Evolutionary conservation across 2,113 vertebrate genomes (phyloP).

Genomic region (Colaptes auratus): DNA sequence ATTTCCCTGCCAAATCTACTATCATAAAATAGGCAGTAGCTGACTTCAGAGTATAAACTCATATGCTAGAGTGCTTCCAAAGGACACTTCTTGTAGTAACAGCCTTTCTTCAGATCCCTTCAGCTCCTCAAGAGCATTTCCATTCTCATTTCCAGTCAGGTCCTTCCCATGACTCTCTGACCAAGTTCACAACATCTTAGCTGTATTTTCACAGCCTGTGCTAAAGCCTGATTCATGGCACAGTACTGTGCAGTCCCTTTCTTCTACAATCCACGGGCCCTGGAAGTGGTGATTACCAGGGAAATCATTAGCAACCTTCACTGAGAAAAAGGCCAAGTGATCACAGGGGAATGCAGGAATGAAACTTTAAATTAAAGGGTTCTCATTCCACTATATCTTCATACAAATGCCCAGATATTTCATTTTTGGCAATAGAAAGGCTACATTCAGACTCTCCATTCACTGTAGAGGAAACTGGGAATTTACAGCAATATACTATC

Average conservation of each 20-base stretch:
- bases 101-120: not conserved
- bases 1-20: not conserved
- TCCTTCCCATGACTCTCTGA: not conserved
- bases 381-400: not conserved
- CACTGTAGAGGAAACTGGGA: not conserved
- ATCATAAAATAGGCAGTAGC: not conserved
- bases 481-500: not conserved
- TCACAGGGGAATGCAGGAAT: not conserved
- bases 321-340: not conserved
- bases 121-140: not conserved
- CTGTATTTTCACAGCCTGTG: not conserved
- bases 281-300: not conserved
- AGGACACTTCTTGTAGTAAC: not conserved
- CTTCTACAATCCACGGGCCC: rapidly evolving
- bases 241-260: not conserved
- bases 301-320: not conserved
- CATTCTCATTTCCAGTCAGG: not conserved
- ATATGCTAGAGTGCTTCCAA: not conserved
- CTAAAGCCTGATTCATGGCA: too few relatives aligned
- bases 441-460: not conserved
- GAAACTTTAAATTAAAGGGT: not conserved
- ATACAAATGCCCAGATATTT: not conserved
- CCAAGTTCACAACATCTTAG: not conserved
- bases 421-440: not conserved
- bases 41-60: not conserved